Percentiles rank a stretch among this genome's conserved stretches.
Evolutionary conservation across 1,140 invertebrate genomes (phyloP).

Genomic region (Drosophila serrata): DNA sequence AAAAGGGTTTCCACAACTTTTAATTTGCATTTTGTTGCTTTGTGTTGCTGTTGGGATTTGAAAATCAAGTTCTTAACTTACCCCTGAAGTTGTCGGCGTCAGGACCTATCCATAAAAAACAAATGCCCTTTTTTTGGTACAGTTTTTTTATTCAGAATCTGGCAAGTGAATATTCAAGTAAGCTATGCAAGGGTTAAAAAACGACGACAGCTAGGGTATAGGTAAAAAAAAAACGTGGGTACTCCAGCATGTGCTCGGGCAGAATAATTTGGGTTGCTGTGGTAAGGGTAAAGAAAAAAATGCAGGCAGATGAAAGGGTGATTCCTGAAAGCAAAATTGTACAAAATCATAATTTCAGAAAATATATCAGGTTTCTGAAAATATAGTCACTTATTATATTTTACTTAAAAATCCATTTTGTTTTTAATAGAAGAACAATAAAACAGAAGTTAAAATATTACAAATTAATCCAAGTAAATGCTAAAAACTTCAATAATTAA

Average conservation of each 20-base stretch:
- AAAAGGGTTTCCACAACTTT: slow-evolving; percentile 79
- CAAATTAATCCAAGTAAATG: not conserved
- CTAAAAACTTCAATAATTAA: not conserved
- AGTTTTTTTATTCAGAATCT: slow-evolving; percentile 68
- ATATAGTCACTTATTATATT: not conserved
- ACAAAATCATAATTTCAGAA: not conserved
- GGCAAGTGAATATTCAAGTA: slow-evolving; percentile 85
- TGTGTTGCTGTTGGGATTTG: slow-evolving; percentile 64
- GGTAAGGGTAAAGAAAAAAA: slow-evolving; percentile 49
- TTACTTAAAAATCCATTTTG: not conserved
- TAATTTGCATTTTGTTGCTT: slow-evolving; percentile 78
- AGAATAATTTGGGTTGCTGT: slow-evolving; percentile 77
- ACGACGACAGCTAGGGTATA: slow-evolving; percentile 26
- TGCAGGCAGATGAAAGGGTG: slow-evolving; percentile 45
- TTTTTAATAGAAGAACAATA: not conserved
- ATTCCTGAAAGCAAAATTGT: not conserved
- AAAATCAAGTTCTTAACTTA: slow-evolving; percentile 80
- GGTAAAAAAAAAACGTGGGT: slow-evolving; percentile 75
- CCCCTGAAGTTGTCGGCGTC: slow-evolving; percentile 57
- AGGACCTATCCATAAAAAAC: slow-evolving; percentile 41
- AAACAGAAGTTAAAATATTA: no score
- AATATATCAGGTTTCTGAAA: not conserved
- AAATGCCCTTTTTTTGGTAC: slow-evolving; percentile 65
- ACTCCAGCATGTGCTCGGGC: slow-evolving; percentile 79
- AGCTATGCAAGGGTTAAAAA: slow-evolving; percentile 77